Percentiles rank a stretch among this genome's conserved stretches.
These are phyloP conservation scores for Callaeas wilsoni DNA, from an alignment of 2,113 vertebrate genomes.

Conservation along the genomic window DNA sequence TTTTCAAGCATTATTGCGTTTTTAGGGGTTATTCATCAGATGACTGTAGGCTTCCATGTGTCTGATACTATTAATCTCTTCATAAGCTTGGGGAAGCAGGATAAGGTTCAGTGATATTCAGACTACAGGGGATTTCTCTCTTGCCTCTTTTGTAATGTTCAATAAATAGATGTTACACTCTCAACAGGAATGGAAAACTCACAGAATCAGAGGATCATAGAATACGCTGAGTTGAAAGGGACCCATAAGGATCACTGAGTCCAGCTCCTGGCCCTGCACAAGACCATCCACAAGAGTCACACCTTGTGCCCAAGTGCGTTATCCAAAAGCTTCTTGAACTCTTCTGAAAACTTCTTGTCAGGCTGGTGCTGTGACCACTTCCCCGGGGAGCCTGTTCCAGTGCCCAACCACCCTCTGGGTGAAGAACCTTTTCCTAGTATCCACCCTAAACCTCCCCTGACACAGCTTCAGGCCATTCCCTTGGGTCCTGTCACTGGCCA, in stretches of 20 bases:
- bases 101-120: not conserved
- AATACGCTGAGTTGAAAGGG: not conserved
- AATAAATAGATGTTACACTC: not conserved
- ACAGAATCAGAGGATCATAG: not conserved
- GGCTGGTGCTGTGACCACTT: not conserved
- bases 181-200: not conserved
- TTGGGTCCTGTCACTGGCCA: rapidly evolving
- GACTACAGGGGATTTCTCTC: not conserved
- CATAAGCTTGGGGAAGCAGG: not conserved
- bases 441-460: rapidly evolving
- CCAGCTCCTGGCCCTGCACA: not conserved
- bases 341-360: too few species aligned
- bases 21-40: not conserved
- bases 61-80: not conserved
- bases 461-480: not conserved
- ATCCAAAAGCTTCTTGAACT: not conserved
- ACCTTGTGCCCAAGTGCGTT: not conserved
- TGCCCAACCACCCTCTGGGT: not conserved
- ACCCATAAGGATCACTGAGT: not conserved
- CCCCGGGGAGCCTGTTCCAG: not conserved
- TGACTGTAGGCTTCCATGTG: not conserved
- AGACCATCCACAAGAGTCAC: not conserved
- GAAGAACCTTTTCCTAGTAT: not conserved
- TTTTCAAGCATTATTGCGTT: not conserved
- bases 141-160: not conserved